These are phyloP conservation scores for Archips crataeganus DNA, from an alignment of 2,888 invertebrate genomes.

Conservation along the genomic window DNA sequence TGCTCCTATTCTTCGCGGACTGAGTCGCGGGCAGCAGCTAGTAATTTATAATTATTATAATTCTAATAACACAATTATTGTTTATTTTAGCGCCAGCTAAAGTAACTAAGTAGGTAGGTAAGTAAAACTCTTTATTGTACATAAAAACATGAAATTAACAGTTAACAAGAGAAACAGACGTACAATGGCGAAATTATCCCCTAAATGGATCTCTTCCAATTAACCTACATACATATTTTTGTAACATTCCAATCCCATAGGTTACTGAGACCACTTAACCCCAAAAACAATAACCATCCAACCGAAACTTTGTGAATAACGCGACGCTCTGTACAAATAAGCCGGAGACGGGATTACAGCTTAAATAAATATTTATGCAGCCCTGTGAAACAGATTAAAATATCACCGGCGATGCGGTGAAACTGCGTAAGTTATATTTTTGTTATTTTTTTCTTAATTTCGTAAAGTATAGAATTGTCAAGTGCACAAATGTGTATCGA, in stretches of 20 bases:
- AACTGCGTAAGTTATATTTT: slow-evolving; percentile 21
- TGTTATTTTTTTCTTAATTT: no score
- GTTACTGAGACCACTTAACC: slow-evolving; percentile 31
- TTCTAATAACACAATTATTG: neutral
- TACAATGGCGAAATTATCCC: no score
- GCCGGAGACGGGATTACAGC: slow-evolving; percentile 58
- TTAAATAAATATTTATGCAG: slow-evolving; percentile 71
- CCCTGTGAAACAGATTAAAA: slow-evolving; percentile 65
- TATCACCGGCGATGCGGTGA: slow-evolving; percentile 48
- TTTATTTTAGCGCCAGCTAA: neutral
- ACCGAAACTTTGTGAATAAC: slow-evolving; percentile 38
- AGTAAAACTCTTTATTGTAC: no score
- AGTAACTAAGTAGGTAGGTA: neutral
- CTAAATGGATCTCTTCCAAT: no score
- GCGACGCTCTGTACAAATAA: slow-evolving; percentile 47
- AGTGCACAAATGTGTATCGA: no score
- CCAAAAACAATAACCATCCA: slow-evolving; percentile 36
- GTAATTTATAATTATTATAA: no score
- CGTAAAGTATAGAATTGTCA: no score
- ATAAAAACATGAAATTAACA: no score
- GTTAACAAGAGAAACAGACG: no score
- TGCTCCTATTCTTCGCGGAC: no score
- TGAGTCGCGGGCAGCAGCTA: no score
- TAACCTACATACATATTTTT: neutral
- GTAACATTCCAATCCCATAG: neutral